phyloP scores from a whole-genome alignment of 2,113 vertebrate genomes.

The Aegithalos caudatus region DNA sequence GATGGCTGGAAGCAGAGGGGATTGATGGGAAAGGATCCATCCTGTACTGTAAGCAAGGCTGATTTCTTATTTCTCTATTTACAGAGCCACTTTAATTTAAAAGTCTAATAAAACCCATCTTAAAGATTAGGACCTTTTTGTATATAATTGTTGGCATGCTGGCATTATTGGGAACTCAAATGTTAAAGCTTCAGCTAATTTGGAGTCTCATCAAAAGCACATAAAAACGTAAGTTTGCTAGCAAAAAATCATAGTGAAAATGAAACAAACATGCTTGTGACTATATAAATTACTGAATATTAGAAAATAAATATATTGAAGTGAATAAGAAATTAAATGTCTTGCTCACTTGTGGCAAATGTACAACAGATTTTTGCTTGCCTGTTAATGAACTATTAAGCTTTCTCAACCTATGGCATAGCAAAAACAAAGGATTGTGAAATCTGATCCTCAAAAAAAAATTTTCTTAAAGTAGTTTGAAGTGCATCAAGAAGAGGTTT shows the following conservation, averaged over 20 bases:
- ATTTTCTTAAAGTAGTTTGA: neutral
- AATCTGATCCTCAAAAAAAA: neutral
- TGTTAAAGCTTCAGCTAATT: neutral
- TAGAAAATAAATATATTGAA: neutral
- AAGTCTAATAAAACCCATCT: neutral
- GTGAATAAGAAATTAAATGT: neutral
- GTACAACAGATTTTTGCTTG: neutral
- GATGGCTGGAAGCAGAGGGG: neutral
- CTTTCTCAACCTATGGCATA: neutral
- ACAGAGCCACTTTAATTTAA: neutral
- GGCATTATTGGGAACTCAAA: neutral
- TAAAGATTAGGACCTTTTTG: neutral
- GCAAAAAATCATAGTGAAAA: neutral
- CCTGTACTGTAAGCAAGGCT: neutral
- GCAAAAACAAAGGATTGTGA: neutral
- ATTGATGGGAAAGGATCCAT: neutral
- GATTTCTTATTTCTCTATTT: neutral
- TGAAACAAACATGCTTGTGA: neutral
- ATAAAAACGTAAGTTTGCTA: neutral
- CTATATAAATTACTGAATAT: neutral
- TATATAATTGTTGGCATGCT: neutral
- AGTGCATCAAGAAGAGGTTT: neutral
- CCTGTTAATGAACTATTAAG: neutral
- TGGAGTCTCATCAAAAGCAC: neutral
- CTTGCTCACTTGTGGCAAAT: neutral